Conservation (phyloP, 2,888 invertebrate genomes). For the Bhutanitis thaidina region DNA sequence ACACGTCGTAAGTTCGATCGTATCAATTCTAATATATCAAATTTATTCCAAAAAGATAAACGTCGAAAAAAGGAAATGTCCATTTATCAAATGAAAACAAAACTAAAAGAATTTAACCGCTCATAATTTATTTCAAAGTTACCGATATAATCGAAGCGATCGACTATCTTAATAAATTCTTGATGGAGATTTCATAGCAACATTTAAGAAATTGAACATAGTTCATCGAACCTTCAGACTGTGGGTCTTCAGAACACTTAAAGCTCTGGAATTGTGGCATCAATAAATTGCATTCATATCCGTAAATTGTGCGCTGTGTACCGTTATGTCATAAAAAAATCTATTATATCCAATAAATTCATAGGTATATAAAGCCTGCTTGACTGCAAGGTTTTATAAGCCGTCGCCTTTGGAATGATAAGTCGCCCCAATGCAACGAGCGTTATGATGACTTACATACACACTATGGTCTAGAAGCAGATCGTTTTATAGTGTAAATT, state of each 20-base stretch:
- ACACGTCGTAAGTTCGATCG: too few species aligned
- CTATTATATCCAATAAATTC: slow-evolving; percentile 24
- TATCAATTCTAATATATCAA: neutral
- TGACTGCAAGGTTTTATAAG: slow-evolving; percentile 15
- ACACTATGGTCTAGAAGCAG: slow-evolving; percentile 15
- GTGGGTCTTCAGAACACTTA: slow-evolving; percentile 15
- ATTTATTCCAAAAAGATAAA: slow-evolving; percentile 1
- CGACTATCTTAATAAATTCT: slow-evolving; percentile 11
- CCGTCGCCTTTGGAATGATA: neutral
- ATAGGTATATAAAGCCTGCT: slow-evolving; percentile 18
- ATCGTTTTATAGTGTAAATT: neutral
- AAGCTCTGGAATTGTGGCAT: slow-evolving; percentile 19
- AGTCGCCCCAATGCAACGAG: slow-evolving; percentile 9
- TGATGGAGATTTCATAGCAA: slow-evolving; percentile 14
- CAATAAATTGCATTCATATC: slow-evolving; percentile 24
- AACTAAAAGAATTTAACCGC: slow-evolving; percentile 1
- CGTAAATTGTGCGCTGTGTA: slow-evolving; percentile 20
- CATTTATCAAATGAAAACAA: slow-evolving; percentile 2
- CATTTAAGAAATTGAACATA: slow-evolving; percentile 15
- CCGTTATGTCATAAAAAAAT: slow-evolving; percentile 30
- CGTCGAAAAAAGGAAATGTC: neutral
- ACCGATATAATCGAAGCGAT: slow-evolving; percentile 13
- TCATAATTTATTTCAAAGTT: slow-evolving; percentile 9
- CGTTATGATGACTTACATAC: slow-evolving; percentile 18
- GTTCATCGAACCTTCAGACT: slow-evolving; percentile 18